Conservation (phyloP, 92 coral and sea anemone genomes). For the Pocillopora grandis region DNA sequence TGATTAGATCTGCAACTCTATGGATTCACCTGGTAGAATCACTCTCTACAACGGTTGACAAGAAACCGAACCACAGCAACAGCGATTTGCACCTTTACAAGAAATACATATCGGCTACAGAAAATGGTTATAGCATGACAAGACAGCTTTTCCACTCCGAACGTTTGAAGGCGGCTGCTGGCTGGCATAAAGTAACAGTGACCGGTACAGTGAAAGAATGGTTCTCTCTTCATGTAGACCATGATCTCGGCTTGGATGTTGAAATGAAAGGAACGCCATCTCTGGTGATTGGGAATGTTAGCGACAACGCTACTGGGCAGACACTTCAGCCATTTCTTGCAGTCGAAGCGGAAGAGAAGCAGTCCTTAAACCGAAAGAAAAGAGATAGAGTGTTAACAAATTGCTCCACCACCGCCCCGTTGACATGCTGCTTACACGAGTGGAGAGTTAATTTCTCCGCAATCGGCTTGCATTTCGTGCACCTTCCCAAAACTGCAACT, state of each 20-base stretch:
- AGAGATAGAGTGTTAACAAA: background rate
- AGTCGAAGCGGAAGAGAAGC: conserved; percentile 10
- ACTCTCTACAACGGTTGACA: background rate
- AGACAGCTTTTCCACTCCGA: conserved; percentile 18
- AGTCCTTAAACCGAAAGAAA: background rate
- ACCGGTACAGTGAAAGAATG: conserved; percentile 19
- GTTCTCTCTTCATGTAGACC: conserved; percentile 2
- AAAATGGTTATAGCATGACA: background rate
- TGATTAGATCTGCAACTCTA: conserved; percentile 26
- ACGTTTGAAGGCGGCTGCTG: conserved; percentile 8
- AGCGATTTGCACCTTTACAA: background rate
- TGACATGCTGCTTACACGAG: conserved; percentile 10
- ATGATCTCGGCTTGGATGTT: conserved; percentile 9
- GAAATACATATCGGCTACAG: background rate
- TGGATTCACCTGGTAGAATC: conserved; percentile 14
- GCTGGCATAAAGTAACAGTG: conserved; percentile 19
- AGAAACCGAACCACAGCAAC: background rate
- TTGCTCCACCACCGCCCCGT: background rate
- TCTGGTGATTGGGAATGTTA: background rate
- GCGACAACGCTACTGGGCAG: background rate
- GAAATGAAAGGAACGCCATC: background rate
- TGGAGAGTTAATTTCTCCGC: background rate
- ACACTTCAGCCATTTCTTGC: conserved; percentile 22
- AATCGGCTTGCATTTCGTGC: conserved; percentile 12
- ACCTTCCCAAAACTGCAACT: background rate